A percentile compares a stretch with the other conserved stretches of the same genome.
These are phyloP conservation scores for Smutsia temminckii DNA, from an alignment of 2,797 vertebrate species.

Conservation along the genomic window DNA sequence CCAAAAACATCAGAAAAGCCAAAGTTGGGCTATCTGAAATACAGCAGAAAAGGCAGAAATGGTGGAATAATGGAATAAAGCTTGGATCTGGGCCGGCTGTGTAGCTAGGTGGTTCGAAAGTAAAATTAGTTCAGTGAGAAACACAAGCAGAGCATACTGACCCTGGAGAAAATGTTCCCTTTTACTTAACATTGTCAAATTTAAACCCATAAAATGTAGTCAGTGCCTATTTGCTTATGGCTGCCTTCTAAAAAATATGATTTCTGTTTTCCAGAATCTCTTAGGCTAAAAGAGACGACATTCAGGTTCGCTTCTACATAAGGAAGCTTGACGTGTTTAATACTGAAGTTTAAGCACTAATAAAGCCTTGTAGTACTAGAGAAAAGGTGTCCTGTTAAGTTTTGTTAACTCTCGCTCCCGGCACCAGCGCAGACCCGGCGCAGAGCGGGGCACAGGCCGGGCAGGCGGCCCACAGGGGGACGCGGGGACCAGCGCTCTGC, in stretches of 20 bases:
- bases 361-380: not conserved
- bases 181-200: not conserved
- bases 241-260: not conserved
- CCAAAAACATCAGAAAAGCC: not conserved
- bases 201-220: not conserved
- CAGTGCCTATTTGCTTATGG: not conserved
- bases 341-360: not conserved
- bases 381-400: not conserved
- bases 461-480: too few relatives aligned
- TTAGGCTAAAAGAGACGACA: not conserved
- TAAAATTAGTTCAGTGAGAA: not conserved
- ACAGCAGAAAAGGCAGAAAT: not conserved
- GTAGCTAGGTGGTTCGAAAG: not conserved
- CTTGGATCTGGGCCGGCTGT: not conserved
- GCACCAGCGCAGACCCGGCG: too few relatives aligned
- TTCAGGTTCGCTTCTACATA: not conserved
- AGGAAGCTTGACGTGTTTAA: not conserved
- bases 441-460: too few relatives aligned
- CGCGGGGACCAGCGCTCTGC: too few relatives aligned
- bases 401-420: too few relatives aligned
- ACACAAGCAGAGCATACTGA: not conserved
- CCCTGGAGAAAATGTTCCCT: not conserved
- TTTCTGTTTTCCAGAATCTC: slow-evolving; percentile 5
- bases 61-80: not conserved
- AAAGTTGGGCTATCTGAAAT: not conserved